Evolutionary conservation across 1,140 invertebrate genomes (phyloP), one percentile per base, ranked within the genome.

Genomic region (Anastrepha ludens): DNA sequence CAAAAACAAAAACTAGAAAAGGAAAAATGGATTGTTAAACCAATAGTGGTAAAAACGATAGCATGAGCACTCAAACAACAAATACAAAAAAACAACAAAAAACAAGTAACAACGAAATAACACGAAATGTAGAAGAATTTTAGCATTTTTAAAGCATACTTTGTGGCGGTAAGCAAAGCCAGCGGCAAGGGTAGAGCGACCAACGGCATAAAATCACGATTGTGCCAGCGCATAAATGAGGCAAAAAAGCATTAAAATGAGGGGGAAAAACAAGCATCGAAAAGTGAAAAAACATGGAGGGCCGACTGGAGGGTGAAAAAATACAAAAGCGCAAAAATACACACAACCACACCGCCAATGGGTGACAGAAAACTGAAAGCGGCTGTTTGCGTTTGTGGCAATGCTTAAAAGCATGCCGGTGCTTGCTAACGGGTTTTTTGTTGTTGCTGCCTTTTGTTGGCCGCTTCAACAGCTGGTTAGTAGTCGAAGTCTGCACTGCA

Each of bases 1-100:
- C 1, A 29, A 39, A 74, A 81, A 55, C 29, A n/a, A 87, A 64
- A 67, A 29, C 11, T 15, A 50, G n/a, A 0, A 64, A 70, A 64
- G 50, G 41, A 87, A 64, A 50, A 64, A 81, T 81, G 74, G n/a
- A 20, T 55, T 81, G 50, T 81, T 55, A 81, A 55, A 58, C 47
- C 74, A 81, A 81, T 55, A 81, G 44, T 47, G 74, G 74, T 81
- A 81, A 81, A 81, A 81, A 81, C 5, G 44, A 81, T n/a, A 55
- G 17, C 44, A 47, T 74, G 44, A 74, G 13, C 41, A 74, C 44
- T 44, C 47, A 47, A 47, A 15, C 70, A 50, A 2, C 74, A 81
- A 55, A 29, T 29, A 47, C 17, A 50, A 1, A 81, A 55, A 3
- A 29, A 81, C n/a, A 81, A 81, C 3, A 20, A n/a, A n/a, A 67